These are phyloP conservation scores for Anodontia alba DNA, from an alignment of 2,888 invertebrate species.

Conservation along the genomic window DNA sequence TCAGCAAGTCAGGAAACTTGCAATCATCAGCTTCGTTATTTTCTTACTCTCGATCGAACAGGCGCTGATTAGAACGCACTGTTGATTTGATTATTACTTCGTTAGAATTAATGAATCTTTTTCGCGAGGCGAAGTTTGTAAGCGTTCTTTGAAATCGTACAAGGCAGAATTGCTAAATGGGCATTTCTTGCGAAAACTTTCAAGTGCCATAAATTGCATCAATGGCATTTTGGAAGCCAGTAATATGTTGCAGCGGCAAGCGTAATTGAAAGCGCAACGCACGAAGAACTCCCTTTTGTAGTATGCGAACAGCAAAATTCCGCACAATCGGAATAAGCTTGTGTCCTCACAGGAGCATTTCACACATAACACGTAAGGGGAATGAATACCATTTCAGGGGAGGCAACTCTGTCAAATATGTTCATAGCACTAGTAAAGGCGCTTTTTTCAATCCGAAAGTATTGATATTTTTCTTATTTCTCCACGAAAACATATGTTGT, in stretches of 20 bases:
- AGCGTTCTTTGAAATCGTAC: neutral
- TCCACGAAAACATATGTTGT: too few species aligned
- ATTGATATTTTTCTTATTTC: too few species aligned
- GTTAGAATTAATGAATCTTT: conserved; percentile 19
- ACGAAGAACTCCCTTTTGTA: too few species aligned
- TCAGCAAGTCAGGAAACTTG: conserved; percentile 10
- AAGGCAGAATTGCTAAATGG: conserved; percentile 11
- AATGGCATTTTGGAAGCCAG: neutral
- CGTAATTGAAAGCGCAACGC: too few species aligned
- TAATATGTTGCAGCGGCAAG: neutral
- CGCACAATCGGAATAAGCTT: too few species aligned
- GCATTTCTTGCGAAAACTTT: conserved; percentile 8
- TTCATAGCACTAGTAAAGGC: too few species aligned
- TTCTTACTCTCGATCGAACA: conserved; percentile 1
- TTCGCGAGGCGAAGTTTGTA: conserved; percentile 8
- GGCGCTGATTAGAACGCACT: conserved; percentile 1
- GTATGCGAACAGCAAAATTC: too few species aligned
- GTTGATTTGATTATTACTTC: conserved; percentile 16
- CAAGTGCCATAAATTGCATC: conserved; percentile 3
- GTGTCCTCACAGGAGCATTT: too few species aligned
- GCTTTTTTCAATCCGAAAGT: too few species aligned
- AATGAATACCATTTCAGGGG: too few species aligned
- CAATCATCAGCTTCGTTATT: conserved; percentile 17
- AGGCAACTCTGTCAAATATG: too few species aligned
- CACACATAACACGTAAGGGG: too few species aligned